Evolutionary conservation across 2,797 vertebrate genomes (phyloP), one percentile per base, ranked within the genome.

Genomic region (Myotis pilosus): DNA sequence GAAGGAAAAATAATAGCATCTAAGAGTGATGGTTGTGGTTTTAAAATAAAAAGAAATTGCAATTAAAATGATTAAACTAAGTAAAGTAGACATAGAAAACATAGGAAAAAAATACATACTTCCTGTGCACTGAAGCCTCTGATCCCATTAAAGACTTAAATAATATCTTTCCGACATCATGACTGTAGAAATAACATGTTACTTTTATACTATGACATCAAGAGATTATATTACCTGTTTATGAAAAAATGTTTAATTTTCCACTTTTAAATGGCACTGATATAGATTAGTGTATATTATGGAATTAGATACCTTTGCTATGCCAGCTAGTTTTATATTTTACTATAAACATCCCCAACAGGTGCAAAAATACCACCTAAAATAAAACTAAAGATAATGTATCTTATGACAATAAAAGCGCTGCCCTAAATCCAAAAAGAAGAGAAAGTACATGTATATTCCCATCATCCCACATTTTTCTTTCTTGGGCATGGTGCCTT

Each of bases 151-250:
- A 96, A 88, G 96, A 95, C 97, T 98, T 98, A 97, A 96, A 97
- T 98, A 98, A 97, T 98, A 97, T 92, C 96, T 96, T 94, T 89
- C 93, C 98, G 97, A 98, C 95, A 98, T 98, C 97, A 94, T 57
- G 94, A 95, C 94, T 97, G 49, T 97, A 97, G 97, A 98, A 98
- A 98, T 97, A 98, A 97, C 95, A 97, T 3, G 23, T 71, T 96
- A 92, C 96, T 97, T 97, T 98, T 94, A 97, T 96, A 96, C 92
- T 95, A 97, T 98, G 97, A 98, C 97, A 97, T 94, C 57, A 80
- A 96, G 85, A 97, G 97, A 97, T 98, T 97, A 80, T 97, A 96
- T 97, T 98, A 97, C 97, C 84, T 88, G 86, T 79, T 80, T 94
- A 75, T 96, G 57, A 66, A 97, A 97, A 96, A 98, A 97, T 51